Evolutionary conservation across 2,797 vertebrate genomes (phyloP), one percentile per base, ranked within the genome.

Genomic region (Rhynchotus rufescens): DNA sequence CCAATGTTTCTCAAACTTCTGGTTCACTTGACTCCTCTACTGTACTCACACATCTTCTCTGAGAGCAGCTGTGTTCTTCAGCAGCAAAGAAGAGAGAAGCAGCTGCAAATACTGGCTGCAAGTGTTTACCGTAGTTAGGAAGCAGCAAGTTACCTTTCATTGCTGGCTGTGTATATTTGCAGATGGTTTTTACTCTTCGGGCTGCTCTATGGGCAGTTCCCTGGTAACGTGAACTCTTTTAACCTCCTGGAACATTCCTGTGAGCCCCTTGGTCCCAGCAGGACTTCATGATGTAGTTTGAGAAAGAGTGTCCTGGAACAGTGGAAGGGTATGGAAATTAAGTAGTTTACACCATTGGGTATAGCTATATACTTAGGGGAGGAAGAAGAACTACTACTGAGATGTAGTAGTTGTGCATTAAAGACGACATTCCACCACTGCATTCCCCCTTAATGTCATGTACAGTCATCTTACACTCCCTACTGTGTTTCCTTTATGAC

Each of bases 401-500:
- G 5, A 52, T 49, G 54, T 32, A 1, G 9, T 20, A 49, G 26
- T 44, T 28, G 20, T 64, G 15, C 23, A 11, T 38, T 67, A 56
- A 69, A 30, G 38, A n/a, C 6, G 42, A n/a, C 10, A 16, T 4
- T 56, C 7, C 20, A 23, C 22, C 25, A 12, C 32, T 59, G 25
- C 79, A n/a, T 61, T 51, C 16, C 38, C 32, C 11, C 38, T 26
- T 38, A 73, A 7, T 16, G 9, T 12, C 66, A 20, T 22, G 11
- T 25, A 7, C 13, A 40, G 12, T 74, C 30, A 78, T 45, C 75
- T 65, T 28, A 73, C 16, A 64, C 40, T 51, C 6, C 36, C 1
- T 38, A 51, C 25, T 38, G 7, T 73, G 83, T 97, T 97, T 94
- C 68, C 86, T 68, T 91, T 94, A 10, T 51, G 52, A 56, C 42